Conservation (phyloP, 2,888 invertebrate species). For the Ischnus inquisitorius region DNA sequence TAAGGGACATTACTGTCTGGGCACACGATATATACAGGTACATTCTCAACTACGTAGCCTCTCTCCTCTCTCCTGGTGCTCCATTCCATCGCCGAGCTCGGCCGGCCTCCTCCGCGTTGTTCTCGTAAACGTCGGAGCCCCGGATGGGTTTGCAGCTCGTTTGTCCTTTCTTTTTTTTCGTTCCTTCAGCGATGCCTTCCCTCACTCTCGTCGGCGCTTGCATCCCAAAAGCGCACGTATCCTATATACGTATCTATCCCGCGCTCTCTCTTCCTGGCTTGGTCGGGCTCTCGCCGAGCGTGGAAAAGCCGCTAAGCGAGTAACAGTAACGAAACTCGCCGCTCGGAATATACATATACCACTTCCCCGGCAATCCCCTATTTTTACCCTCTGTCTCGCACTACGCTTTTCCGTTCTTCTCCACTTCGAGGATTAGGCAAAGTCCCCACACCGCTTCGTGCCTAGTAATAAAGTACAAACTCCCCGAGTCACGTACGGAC, state of each 20-base stretch:
- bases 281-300: constrained; percentile 65
- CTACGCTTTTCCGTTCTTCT: constrained; percentile 34
- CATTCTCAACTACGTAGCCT: constrained; percentile 40
- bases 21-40: constrained; percentile 69
- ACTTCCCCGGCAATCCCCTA: constrained; percentile 37
- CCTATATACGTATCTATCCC: constrained; percentile 47
- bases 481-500: constrained; percentile 45
- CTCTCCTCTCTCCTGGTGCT: constrained; percentile 43
- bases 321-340: constrained; percentile 63
- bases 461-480: constrained; percentile 58
- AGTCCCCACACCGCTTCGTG: constrained; percentile 13
- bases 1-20: constrained; percentile 74
- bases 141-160: constrained; percentile 71
- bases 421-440: constrained; percentile 60
- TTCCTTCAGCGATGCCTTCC: constrained; percentile 46
- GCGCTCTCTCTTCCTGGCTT: constrained; percentile 46
- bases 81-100: constrained; percentile 54
- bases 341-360: constrained; percentile 57
- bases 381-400: constrained; percentile 56
- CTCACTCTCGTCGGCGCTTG: constrained; percentile 49
- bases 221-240: constrained; percentile 14
- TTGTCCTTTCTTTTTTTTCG: constrained; percentile 62
- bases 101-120: constrained; percentile 65
- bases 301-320: constrained; percentile 71
- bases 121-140: constrained; percentile 71